A percentile compares a stretch with the other conserved stretches of the same genome.
phyloP scores from a whole-genome alignment of 2,113 vertebrate species.

The Python bivittatus region DNA sequence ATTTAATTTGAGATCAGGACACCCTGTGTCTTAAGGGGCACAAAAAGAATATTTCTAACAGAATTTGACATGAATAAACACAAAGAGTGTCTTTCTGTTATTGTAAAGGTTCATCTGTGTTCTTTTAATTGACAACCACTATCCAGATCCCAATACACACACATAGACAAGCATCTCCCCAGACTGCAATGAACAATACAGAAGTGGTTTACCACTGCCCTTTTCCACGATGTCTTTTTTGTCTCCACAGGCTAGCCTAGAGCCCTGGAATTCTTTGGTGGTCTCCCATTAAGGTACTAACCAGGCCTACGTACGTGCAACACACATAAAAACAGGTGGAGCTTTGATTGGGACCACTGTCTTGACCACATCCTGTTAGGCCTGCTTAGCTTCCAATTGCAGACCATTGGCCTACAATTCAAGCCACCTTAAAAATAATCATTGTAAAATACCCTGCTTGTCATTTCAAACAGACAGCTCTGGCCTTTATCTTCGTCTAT shows the following conservation, averaged over 20 bases:
- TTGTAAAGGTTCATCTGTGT: background rate
- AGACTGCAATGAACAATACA: background rate
- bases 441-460: slow-evolving; percentile 21
- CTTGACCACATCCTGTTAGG: background rate
- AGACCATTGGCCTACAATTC: background rate
- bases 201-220: background rate
- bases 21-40: background rate
- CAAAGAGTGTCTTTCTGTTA: background rate
- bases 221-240: background rate
- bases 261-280: background rate
- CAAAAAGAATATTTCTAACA: background rate
- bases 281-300: background rate
- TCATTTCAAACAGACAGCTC: slow-evolving; percentile 35
- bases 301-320: background rate
- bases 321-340: background rate
- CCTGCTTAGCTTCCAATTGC: background rate
- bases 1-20: background rate
- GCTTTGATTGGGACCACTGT: background rate
- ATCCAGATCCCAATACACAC: background rate
- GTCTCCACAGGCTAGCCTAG: background rate
- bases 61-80: background rate
- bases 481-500: slow-evolving; percentile 53
- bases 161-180: background rate
- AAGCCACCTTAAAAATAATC: background rate
- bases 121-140: background rate